Conservation (phyloP, 2,113 vertebrate genomes). For the Thymallus thymallus region DNA sequence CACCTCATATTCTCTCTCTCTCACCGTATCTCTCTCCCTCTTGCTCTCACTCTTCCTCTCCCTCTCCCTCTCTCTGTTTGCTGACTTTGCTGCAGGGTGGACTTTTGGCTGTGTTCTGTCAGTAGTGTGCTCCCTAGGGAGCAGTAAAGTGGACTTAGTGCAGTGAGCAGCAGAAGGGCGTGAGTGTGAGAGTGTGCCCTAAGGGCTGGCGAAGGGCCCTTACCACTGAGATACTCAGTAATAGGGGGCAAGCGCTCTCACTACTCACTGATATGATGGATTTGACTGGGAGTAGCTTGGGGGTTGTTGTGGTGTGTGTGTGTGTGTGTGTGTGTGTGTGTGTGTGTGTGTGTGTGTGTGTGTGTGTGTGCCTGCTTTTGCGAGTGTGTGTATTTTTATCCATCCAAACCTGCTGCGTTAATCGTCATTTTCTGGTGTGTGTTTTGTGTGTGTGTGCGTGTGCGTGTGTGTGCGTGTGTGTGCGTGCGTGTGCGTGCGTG, state of each 20-base stretch:
- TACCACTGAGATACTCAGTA: slow-evolving; percentile 46
- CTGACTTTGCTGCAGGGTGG: slow-evolving; percentile 86
- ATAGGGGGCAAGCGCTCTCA: slow-evolving; percentile 31
- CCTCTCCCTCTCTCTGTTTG: slow-evolving; percentile 57
- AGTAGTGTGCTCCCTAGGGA: slow-evolving; percentile 81
- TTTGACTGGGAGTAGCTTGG: slow-evolving; percentile 27
- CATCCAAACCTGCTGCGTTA: background rate
- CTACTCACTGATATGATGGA: slow-evolving; percentile 26
- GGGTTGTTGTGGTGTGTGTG: slow-evolving; percentile 3
- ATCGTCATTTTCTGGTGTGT: too few relatives aligned
- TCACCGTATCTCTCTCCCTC: background rate
- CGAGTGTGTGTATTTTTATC: background rate
- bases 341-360: background rate
- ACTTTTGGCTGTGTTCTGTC: slow-evolving; percentile 75
- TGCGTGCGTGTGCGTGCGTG: too few relatives aligned
- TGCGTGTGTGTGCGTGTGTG: background rate
- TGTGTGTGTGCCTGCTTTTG: too few relatives aligned
- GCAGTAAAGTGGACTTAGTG: slow-evolving; percentile 78
- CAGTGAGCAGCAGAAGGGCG: slow-evolving; percentile 52
- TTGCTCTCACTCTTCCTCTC: slow-evolving; percentile 70
- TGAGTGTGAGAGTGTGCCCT: slow-evolving; percentile 59
- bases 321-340: background rate
- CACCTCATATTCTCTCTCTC: slow-evolving; percentile 35
- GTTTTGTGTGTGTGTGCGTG: background rate
- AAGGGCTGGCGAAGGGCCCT: slow-evolving; percentile 61